Evolutionary conservation across 1,140 invertebrate species (phyloP).

Genomic region (Artemia franciscana): DNA sequence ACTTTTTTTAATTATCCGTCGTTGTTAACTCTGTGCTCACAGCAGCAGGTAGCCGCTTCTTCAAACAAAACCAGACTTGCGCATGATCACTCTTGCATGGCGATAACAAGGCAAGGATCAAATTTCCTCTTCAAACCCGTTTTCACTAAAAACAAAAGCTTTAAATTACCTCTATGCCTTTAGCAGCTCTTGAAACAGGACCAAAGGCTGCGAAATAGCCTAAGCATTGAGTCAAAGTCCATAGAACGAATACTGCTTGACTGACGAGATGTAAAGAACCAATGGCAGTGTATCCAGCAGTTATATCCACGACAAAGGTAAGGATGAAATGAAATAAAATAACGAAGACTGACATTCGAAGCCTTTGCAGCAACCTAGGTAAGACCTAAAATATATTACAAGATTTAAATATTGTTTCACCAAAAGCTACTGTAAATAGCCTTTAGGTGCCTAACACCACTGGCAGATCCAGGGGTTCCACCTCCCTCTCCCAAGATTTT

Average conservation of each 20-base stretch:
- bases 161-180: conserved; percentile 17
- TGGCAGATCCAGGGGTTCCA: too few species aligned
- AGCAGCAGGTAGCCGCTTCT: neutral
- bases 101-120: neutral
- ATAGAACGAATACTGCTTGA: conserved; percentile 37
- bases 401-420: too few species aligned
- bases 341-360: neutral
- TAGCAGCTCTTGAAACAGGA: conserved; percentile 22
- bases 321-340: conserved; percentile 42
- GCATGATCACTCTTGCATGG: neutral
- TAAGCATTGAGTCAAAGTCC: conserved; percentile 43
- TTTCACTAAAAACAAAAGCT: neutral
- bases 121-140: neutral
- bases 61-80: neutral
- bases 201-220: conserved; percentile 60
- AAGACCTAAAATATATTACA: neutral
- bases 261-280: conserved; percentile 23
- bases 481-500: too few species aligned
- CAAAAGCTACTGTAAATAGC: too few species aligned
- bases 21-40: too few species aligned
- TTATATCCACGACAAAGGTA: conserved; percentile 51
- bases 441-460: too few species aligned
- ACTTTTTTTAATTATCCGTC: too few species aligned
- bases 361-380: neutral
- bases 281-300: conserved; percentile 26